Conservation (phyloP, 2,113 vertebrate genomes). For the Gopherus evgoodei region DNA sequence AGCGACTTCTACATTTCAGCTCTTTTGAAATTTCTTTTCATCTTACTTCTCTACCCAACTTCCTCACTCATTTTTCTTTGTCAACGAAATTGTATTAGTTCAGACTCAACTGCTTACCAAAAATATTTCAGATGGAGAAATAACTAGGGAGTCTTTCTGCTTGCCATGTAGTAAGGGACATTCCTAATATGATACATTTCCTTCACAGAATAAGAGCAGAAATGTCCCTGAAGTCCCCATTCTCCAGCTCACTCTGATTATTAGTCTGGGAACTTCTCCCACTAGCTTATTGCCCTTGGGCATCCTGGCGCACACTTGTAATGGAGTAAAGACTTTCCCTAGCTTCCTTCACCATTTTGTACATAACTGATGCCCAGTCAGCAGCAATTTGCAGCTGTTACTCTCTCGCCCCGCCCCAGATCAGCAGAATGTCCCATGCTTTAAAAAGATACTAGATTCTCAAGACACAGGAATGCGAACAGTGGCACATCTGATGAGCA, state of each 20-base stretch:
- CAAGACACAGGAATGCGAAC: neutral
- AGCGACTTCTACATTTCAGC: neutral
- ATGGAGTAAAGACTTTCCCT: neutral
- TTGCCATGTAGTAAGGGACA: neutral
- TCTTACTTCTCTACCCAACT: neutral
- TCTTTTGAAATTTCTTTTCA: conserved; percentile 4
- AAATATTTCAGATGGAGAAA: neutral
- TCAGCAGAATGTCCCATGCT: neutral
- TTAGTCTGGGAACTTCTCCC: neutral
- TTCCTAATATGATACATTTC: neutral
- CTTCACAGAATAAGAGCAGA: neutral
- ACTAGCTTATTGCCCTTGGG: neutral
- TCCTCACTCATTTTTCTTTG: neutral
- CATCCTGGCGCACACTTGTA: neutral
- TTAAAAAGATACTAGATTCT: neutral
- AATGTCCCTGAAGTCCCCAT: neutral
- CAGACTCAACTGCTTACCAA: neutral
- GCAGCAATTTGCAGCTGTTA: too few species aligned
- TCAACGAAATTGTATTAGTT: neutral
- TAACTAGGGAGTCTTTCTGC: neutral
- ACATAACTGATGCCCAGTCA: neutral
- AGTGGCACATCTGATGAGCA: neutral
- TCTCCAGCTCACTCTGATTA: neutral
- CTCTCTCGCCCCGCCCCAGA: fast-evolving
- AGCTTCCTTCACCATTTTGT: neutral